Conservation (phyloP, 2,888 invertebrate genomes). For the Thyatira batis region DNA sequence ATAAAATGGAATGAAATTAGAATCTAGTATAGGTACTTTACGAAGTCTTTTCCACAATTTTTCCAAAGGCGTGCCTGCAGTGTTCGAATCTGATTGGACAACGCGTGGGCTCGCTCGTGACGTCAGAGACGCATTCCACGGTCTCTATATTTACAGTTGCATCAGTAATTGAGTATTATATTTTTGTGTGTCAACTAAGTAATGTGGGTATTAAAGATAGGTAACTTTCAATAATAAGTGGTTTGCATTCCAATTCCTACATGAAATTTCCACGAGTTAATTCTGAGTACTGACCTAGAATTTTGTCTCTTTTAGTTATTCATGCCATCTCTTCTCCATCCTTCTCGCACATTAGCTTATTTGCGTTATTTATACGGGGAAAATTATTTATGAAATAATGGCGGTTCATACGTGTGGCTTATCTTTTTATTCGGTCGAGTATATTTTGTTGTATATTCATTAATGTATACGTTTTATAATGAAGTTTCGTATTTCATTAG, state of each 20-base stretch:
- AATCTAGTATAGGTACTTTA: background rate
- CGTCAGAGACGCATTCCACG: constrained; percentile 75
- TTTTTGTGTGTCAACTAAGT: constrained; percentile 33
- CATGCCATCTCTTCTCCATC: no score
- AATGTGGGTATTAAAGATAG: constrained; percentile 18
- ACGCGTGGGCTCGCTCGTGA: constrained; percentile 79
- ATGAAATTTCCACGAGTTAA: no score
- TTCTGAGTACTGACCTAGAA: no score
- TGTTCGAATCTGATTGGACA: constrained; percentile 78
- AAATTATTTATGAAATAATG: no score
- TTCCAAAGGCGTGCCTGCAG: constrained; percentile 83
- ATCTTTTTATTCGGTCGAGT: no score
- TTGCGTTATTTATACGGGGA: no score
- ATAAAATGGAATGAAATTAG: background rate
- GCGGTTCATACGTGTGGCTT: no score
- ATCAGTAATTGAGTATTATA: constrained; percentile 33
- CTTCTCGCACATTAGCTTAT: no score
- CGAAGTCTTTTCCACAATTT: constrained; percentile 19
- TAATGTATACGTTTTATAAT: no score
- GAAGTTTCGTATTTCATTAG: no score
- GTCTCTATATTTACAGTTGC: constrained; percentile 67
- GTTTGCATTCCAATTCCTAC: constrained; percentile 2
- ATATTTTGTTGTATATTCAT: no score
- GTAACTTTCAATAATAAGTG: background rate
- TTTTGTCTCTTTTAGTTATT: no score